Evolutionary conservation across 2,113 vertebrate species (phyloP), one percentile per base, ranked within the genome.

Genomic region (Laticauda colubrina): DNA sequence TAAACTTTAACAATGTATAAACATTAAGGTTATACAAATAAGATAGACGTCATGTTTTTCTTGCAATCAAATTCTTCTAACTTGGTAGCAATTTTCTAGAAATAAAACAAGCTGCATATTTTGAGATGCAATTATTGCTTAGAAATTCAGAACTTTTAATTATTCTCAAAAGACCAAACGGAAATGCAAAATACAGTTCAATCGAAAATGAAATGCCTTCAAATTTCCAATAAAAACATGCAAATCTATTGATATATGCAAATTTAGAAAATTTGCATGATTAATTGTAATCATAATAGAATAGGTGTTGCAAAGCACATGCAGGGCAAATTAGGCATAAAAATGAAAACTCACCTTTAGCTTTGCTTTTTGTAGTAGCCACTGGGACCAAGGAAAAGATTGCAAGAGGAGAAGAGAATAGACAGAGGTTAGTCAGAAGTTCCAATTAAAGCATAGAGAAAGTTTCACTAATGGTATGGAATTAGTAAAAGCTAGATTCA

Each of bases 321-420:
- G 94, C 95, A 95, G 86, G 57, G 87, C 88, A 94, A 96, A 95
- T 29, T 94, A 97, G 95, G 94, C 94, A 94, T 11, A 69, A 92
- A 96, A 91, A 93, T 92, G 93, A 48, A 94, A 96, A 97, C 98
- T 98, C 97, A 98, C 98, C 98, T 98, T 97, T 98, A 94, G 90
- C 53, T 98, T 97, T 98, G 97, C 88, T 98, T 97, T 98, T 98
- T 95, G 97, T 97, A 95, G 97, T 98, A 98, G 97, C 97, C 95
- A 97, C 98, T 98, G 98, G 96, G 96, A 95, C 96, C 97, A 97
- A 96, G 97, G 93, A 96, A 98, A 97, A 97, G 97, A 96, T 96
- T 97, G 98, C 98, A 98, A 94, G 97, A 97, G 96, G 95, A 96
- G 97, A 97, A 98, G 97, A 98, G 96, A n/a, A n/a, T n/a, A 98